phyloP scores from a whole-genome alignment of 2,888 invertebrate species.

The Endotricha flammealis region DNA sequence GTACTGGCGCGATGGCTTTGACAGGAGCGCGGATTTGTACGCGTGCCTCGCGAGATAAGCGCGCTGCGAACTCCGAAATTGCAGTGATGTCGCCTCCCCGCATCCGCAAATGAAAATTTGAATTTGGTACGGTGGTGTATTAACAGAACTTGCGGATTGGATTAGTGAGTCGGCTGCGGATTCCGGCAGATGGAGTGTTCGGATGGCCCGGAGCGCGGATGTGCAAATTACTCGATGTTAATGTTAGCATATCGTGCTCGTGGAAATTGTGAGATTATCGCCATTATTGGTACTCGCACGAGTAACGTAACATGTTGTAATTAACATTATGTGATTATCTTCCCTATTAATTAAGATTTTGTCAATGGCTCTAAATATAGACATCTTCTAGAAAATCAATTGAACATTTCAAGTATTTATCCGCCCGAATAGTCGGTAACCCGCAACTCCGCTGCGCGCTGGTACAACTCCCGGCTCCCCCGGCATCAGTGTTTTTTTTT shows the following conservation, averaged over 20 bases:
- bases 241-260: conserved; percentile 5
- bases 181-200: conserved; percentile 5
- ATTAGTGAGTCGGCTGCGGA: conserved; percentile 4
- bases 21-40: conserved; percentile 22
- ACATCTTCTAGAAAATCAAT: too few species aligned
- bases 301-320: background rate
- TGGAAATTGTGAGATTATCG: conserved; percentile 5
- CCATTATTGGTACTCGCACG: background rate
- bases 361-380: too few species aligned
- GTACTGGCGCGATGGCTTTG: conserved; percentile 31
- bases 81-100: conserved; percentile 7
- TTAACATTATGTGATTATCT: background rate
- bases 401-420: too few species aligned
- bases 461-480: too few species aligned
- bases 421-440: too few species aligned
- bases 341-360: background rate
- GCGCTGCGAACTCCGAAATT: conserved; percentile 2
- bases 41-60: conserved; percentile 15
- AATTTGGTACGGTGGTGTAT: conserved; percentile 4
- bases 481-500: too few species aligned
- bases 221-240: conserved; percentile 10
- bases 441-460: too few species aligned
- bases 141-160: conserved; percentile 4
- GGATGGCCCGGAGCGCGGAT: conserved; percentile 3
- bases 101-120: conserved; percentile 10